Conservation (phyloP, 2,888 invertebrate genomes). For the Heteromurus nitidus region DNA sequence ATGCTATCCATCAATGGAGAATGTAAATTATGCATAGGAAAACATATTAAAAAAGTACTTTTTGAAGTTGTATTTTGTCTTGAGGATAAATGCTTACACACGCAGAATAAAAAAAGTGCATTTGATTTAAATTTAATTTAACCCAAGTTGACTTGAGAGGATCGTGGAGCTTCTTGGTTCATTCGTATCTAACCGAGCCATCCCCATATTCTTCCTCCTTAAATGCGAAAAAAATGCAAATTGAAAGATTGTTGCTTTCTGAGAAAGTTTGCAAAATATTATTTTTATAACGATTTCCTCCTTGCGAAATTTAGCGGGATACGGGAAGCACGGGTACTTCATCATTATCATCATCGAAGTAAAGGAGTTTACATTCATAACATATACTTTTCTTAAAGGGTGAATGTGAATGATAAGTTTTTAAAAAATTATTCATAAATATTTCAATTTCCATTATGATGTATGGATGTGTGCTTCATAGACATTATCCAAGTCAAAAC, state of each 20-base stretch:
- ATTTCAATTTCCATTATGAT: neutral
- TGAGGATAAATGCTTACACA: neutral
- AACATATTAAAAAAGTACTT: neutral
- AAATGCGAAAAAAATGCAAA: no score
- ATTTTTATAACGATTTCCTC: no score
- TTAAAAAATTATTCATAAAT: neutral
- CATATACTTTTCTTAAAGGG: no score
- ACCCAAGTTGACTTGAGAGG: neutral
- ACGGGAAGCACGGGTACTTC: no score
- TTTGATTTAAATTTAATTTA: neutral
- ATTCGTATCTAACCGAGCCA: no score
- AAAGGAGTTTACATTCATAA: neutral
- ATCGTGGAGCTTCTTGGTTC: no score
- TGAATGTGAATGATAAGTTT: slow-evolving; percentile 1
- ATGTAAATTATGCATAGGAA: neutral
- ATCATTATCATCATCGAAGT: no score
- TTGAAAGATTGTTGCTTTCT: no score
- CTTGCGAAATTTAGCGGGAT: no score
- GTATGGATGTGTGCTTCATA: neutral
- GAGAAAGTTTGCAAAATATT: no score
- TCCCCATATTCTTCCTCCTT: no score
- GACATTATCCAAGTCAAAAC: neutral
- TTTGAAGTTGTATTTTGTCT: neutral
- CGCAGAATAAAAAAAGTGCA: no score
- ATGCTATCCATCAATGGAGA: neutral